Conservation (phyloP, 2,888 invertebrate genomes). For the Phalera bucephala region DNA sequence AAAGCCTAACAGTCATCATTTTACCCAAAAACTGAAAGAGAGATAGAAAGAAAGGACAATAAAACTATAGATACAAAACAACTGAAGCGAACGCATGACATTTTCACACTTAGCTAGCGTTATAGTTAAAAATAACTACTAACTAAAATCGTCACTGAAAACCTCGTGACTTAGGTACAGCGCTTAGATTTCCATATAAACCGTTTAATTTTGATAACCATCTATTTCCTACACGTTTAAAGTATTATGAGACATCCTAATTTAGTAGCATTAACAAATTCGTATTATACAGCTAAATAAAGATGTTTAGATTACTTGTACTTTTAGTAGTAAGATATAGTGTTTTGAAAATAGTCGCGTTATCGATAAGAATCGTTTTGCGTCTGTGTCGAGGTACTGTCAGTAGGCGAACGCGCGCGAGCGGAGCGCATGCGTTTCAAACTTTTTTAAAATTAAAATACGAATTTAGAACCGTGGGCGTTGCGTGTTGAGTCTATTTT, state of each 20-base stretch:
- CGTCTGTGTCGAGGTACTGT: slow-evolving; percentile 42
- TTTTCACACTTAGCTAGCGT: slow-evolving; percentile 36
- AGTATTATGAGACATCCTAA: slow-evolving; percentile 1
- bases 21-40: no score
- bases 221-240: background rate
- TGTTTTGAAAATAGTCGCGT: slow-evolving; percentile 42
- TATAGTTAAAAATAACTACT: slow-evolving; percentile 38
- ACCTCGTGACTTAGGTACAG: slow-evolving; percentile 34
- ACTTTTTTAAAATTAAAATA: slow-evolving; percentile 38
- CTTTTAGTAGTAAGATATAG: slow-evolving; percentile 1
- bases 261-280: slow-evolving; percentile 6
- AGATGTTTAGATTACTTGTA: slow-evolving; percentile 2
- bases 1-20: no score
- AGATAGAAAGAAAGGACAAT: no score
- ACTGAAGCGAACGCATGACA: slow-evolving; percentile 28
- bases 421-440: slow-evolving; percentile 51
- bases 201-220: slow-evolving; percentile 1
- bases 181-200: slow-evolving; percentile 33
- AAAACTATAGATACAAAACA: slow-evolving; percentile 28
- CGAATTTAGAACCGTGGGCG: slow-evolving; percentile 47
- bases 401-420: slow-evolving; percentile 60
- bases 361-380: slow-evolving; percentile 37
- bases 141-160: slow-evolving; percentile 18
- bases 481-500: slow-evolving; percentile 53
- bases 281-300: slow-evolving; percentile 14